Conservation (phyloP, 2,888 invertebrate genomes). For the Netelia inedita region DNA sequence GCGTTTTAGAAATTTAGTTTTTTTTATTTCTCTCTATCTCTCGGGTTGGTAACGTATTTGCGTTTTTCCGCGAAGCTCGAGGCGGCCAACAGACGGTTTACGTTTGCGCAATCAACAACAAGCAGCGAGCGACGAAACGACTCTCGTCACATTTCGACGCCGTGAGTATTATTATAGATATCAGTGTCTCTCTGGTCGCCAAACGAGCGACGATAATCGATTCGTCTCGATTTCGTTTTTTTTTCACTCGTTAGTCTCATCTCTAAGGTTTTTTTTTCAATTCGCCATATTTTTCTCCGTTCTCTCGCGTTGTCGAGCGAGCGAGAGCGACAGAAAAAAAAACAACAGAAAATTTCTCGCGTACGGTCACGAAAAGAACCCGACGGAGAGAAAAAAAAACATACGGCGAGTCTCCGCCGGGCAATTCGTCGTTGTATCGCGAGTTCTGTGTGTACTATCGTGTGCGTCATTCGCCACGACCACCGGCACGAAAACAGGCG, state of each 20-base stretch:
- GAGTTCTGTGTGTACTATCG: constrained; percentile 13
- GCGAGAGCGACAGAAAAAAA: too few relatives aligned
- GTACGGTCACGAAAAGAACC: neutral
- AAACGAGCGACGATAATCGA: too few relatives aligned
- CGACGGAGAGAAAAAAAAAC: neutral
- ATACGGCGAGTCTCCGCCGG: constrained; percentile 1
- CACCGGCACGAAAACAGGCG: neutral
- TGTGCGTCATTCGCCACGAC: constrained; percentile 32
- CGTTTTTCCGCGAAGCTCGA: neutral
- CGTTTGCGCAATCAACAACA: constrained; percentile 31
- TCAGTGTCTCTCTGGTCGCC: constrained; percentile 8
- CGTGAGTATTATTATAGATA: constrained; percentile 46
- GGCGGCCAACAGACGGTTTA: constrained; percentile 11
- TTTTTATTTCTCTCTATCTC: neutral
- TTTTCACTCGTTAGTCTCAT: neutral
- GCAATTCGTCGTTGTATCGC: constrained; percentile 42
- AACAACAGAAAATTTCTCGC: neutral
- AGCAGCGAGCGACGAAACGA: constrained; percentile 1
- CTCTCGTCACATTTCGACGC: constrained; percentile 22
- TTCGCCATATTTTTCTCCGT: neutral
- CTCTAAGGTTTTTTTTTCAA: neutral
- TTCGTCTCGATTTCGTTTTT: neutral
- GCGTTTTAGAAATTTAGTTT: neutral
- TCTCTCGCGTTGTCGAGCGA: neutral
- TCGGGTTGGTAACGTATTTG: neutral